These are phyloP conservation scores for Tribolium freemani DNA, from an alignment of 2,888 invertebrate species.

Conservation along the genomic window DNA sequence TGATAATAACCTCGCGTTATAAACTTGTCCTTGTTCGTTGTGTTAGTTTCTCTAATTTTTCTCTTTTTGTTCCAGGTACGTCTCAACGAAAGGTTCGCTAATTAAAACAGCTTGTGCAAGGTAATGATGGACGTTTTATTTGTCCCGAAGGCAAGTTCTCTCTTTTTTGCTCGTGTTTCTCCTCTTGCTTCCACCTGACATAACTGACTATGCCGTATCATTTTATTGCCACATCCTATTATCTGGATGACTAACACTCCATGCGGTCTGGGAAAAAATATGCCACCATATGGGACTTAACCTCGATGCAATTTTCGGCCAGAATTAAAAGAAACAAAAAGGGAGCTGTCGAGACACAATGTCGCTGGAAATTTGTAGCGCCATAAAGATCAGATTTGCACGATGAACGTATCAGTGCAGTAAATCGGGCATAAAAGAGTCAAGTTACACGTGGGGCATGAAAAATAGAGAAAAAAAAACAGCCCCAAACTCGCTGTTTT, in stretches of 20 bases:
- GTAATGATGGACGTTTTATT: constrained; percentile 32
- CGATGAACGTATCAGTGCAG: constrained; percentile 37
- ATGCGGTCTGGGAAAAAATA: constrained; percentile 14
- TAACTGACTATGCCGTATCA: not conserved
- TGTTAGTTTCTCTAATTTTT: constrained; percentile 26
- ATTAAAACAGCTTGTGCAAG: constrained; percentile 40
- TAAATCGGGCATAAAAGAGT: constrained; percentile 41
- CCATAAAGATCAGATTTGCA: constrained; percentile 39
- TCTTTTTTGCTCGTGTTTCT: constrained; percentile 1
- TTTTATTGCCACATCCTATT: constrained; percentile 16
- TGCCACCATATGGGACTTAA: constrained; percentile 16
- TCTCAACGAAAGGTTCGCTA: constrained; percentile 27
- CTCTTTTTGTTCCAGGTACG: constrained; percentile 43
- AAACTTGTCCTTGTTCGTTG: constrained; percentile 13
- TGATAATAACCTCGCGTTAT: constrained; percentile 34
- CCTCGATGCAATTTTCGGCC: not conserved
- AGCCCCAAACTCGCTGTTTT: not conserved
- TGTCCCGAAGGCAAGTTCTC: not conserved
- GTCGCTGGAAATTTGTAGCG: constrained; percentile 39
- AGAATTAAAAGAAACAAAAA: constrained; percentile 9
- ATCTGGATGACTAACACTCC: constrained; percentile 23
- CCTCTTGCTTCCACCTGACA: not conserved
- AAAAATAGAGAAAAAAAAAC: constrained; percentile 14
- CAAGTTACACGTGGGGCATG: constrained; percentile 28
- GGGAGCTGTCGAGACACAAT: constrained; percentile 21